Base-by-base conservation (phyloP, 37 sponge, comb jelly and placozoan genomes). In the Diacarnus erythraeanus region DNA sequence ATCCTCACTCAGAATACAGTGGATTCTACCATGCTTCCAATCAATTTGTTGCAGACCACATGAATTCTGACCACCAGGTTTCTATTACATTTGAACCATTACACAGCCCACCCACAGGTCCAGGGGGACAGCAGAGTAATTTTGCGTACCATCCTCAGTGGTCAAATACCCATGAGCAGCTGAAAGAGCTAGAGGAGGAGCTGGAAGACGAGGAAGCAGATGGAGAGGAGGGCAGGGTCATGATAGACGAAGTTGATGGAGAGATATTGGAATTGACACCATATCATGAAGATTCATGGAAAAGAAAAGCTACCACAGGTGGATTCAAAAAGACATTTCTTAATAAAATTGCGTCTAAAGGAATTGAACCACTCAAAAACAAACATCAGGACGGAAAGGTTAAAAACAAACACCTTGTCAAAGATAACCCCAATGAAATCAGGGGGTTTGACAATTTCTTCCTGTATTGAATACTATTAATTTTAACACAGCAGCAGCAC, bases 361-460 rank as follows among this genome's bases (percentile, higher is more conserved):
- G 51, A 12, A 47, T 47, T 12, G 12, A 12, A 47, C 12, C 51
- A 15, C 12, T 12, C 51, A 47, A 47, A 47, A 6, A 47, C 12
- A 47, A 47, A 47, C 5, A 23, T 25, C 12, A 36, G 12, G 35
- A 69, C 10, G 35, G 8, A 20, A 69, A 29, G 18, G 39, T 8
- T 8, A 17, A 29, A 29, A 57, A 25, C 34, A 31, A 57, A 29
- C 30, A 22, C 34, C 25, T 35, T 57, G 73, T 63, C 1, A 65
- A 78, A 12, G 59, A 42, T 0, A 76, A 42, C 30, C 58, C 43
- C 31, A 66, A 70, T 37, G 68, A 70, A 17, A 80, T 87, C 25
- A 87, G 76, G 74, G 87, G 87, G n/a, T 87, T 87, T 80, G 87
- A 87, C 44, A 58, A 51, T 25, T 87, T 87, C 59, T 75, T 72